Base-by-base conservation (phyloP, 2,113 vertebrate species). In the Menura novaehollandiae region DNA sequence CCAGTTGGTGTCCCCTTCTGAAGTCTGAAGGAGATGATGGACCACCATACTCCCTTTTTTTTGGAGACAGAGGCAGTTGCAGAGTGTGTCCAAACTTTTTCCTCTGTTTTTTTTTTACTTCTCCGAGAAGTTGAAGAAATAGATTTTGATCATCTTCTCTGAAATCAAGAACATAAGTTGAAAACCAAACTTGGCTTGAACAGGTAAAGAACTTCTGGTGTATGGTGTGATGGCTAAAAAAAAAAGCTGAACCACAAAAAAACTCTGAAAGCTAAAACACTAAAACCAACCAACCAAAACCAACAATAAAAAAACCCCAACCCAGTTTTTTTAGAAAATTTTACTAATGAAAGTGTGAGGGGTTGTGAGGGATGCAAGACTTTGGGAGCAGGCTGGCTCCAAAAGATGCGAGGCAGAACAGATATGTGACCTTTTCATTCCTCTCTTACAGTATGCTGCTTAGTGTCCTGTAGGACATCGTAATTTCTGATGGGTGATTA, bases 391-490 rank as follows among this genome's bases (percentile, higher is more conserved):
- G 11, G 27, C 28, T 77, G 49, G 4, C 23, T 81, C 30, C 11
- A 64, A 35, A 81, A 21, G 46, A 15, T 37, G 17, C 2, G 6
- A 39, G 39, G 53, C 33, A 33, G 53, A 47, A 13, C 11, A 59
- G 26, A 7, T n/a, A 26, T 0, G 2, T 44, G 51, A n/a, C 12
- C 30, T 66, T 11, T 46, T 69, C 2, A 5, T 18, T 77, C 11
- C 35, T 68, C 9, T 27, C 17, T 55, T 59, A 17, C 3, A 56
- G 1, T 32, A 27, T 30, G 15, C 32, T 93, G 4, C 49, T 39
- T 27, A 5, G 33, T 33, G 41, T 73, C 53, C 41, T 83, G 27
- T n/a, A 81, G 47, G 27, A 43, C 17, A 11, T 2, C 1, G 11
- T 35, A 6, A 46, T 23, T 91, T 83, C 23, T 83, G 66, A 3